A percentile compares a stretch with the other conserved stretches of the same genome.
Evolutionary conservation across 2,888 invertebrate genomes (phyloP).

Genomic region (Hydrotaea cyrtoneurina): DNA sequence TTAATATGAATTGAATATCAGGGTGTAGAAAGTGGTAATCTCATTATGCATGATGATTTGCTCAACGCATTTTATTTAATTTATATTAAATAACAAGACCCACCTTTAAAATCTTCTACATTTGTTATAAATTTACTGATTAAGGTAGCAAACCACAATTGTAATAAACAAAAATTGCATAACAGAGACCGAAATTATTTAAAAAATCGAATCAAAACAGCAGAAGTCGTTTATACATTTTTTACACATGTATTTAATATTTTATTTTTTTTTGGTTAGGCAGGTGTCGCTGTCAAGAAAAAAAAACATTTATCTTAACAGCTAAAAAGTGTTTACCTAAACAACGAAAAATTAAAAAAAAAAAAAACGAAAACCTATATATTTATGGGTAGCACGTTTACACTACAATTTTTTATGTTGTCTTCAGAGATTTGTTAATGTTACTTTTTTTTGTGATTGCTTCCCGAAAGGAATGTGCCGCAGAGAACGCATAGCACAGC

Average conservation of each 20-base stretch:
- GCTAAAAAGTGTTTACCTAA: background rate
- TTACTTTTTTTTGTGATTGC: slow-evolving; percentile 10
- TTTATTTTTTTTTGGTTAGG: slow-evolving; percentile 34
- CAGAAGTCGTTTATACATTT: background rate
- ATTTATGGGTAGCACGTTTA: slow-evolving; percentile 59
- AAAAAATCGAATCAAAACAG: background rate
- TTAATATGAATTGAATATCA: too few species aligned
- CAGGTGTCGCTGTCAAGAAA: slow-evolving; percentile 39
- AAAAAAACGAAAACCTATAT: slow-evolving; percentile 37
- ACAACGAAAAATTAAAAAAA: slow-evolving; percentile 11
- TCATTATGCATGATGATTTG: too few species aligned
- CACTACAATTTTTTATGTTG: slow-evolving; percentile 59
- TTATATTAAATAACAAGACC: too few species aligned
- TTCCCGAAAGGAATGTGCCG: background rate
- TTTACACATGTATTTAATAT: slow-evolving; percentile 20
- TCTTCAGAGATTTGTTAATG: slow-evolving; percentile 55
- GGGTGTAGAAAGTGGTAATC: too few species aligned
- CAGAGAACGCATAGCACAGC: background rate
- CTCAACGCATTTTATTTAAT: too few species aligned
- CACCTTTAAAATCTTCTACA: too few species aligned
- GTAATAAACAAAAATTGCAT: slow-evolving; percentile 17
- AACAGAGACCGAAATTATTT: background rate
- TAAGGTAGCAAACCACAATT: background rate
- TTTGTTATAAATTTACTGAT: background rate
- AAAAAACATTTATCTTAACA: slow-evolving; percentile 16